Evolutionary conservation across 2,888 invertebrate genomes (phyloP), one percentile per base, ranked within the genome.

Genomic region (Epinotia ramella): DNA sequence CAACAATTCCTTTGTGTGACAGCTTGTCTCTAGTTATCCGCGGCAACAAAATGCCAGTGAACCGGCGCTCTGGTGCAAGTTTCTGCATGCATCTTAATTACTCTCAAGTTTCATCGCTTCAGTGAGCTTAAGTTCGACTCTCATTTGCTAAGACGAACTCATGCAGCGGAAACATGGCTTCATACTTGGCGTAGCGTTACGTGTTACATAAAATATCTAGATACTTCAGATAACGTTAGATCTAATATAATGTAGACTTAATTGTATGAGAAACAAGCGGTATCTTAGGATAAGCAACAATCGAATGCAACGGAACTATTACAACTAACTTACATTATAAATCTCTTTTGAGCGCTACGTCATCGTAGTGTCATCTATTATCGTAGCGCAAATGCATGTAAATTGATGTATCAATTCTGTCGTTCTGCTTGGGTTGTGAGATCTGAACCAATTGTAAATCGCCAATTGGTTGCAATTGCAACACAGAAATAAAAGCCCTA

Each of bases 51-150:
- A 28, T 24, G 28, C 18, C 18, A 16, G 18, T 59, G 40, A 40
- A 44, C 9, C 60, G 28, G 6, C 20, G 24, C 70, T 62, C 24
- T 16, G 46, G 18, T 5, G 64, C 64, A 60, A 70, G 70, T 62
- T 60, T 62, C 28, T 59, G 9, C 33, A 33, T 62, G 70, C 70
- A 70, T 70, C 70, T 70, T 62, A 70, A 70, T 70, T 70, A 70
- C 16, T 59, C 59, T 28, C 24, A 33, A 70, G 70, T 62, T 60
- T 44, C 59, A 56, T 68, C 18, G 62, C 70, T 62, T 70, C 60
- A 70, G 70, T 46, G 49, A 60, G 70, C 70, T 62, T 49, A 7
- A 46, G 62, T 46, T 70, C 62, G 46, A 28, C 28, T 49, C 46
- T 68, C 57, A 68, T 57, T 68, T 68, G 53, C 56, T 67, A 18